Evolutionary conservation across 1,140 invertebrate species (phyloP), one percentile per base, ranked within the genome.

Genomic region (Papilio dardanus): DNA sequence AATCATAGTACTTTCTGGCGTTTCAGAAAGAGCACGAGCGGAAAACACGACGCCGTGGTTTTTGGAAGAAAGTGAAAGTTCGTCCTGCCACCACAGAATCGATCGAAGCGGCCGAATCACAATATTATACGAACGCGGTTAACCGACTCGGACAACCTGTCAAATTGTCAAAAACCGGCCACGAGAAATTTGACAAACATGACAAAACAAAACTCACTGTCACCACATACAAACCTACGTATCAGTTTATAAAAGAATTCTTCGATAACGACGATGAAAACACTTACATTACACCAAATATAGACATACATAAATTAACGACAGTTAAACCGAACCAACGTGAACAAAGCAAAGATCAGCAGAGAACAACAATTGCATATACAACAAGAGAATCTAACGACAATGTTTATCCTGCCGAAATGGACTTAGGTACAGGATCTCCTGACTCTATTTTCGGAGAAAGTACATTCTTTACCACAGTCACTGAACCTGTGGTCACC

Each of bases 51-150:
- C 94, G 95, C 42, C 94, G 95, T 75, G 96, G 96, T 28, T 95
- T 94, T 83, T 96, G 96, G 95, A 95, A 95, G 80, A 94, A 95
- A 78, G 94, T 96, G 2, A 94, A 94, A 79, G 94, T 95, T 16
- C 87, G 94, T 73, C 94, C 95, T 3, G 87, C 94, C 2, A 82
- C 84, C 40, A 86, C 88, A 68, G 96, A 96, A 86, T 93, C 94
- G 31, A 95, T 96, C 24, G 96, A 96, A 82, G 94, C 94, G 19
- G 96, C 96, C 1, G 96, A 96, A 84, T 96, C 96, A 1, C 96
- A 96, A 78, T 93, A 92, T 81, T 94, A 93, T 79, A 75, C 86
- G 6, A 89, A 89, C 76, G 88, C 91, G 10, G 90, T 91, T 7
- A 95, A 95, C 79, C 86, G 88, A 31, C 84, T 94, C 3, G 89